Base-by-base conservation (phyloP, 2,797 vertebrate genomes). In the Sebastolobus alascanus region DNA sequence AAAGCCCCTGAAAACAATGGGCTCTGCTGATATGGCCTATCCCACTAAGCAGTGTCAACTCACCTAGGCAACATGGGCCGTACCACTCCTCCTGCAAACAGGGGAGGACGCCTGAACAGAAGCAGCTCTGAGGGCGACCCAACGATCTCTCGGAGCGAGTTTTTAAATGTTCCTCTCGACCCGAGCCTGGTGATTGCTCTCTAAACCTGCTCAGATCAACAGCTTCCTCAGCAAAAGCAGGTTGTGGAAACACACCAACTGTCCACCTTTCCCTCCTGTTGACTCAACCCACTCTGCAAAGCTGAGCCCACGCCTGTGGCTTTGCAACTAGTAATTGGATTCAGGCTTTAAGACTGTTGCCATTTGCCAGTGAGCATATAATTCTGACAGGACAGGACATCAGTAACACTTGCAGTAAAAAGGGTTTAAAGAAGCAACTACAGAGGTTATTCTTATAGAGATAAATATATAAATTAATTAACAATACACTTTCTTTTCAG, bases 281-380 rank as follows among this genome's bases (percentile, higher is more conserved):
- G 85, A 83, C 80, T 74, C 50, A 0, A 40, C 40, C 84, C 54
- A 43, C 76, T 68, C 81, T 35, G 46, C 82, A 71, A 69, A 77
- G 85, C 87, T 76, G 43, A 85, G 82, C 84, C 82, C 85, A 84
- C 56, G 69, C 78, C 84, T 37, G 73, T 61, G 89, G 89, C 89
- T 95, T 93, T 93, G 79, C 72, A 68, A 14, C 56, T 8, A 50
- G 77, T 96, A 96, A 96, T 95, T 91, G 94, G 95, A 96, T 96
- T 95, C 89, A 85, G 81, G 76, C 80, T 60, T 73, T 92, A 94
- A 92, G 90, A 80, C 87, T 76, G 79, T 60, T 84, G 88, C 80
- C 85, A 71, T 86, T 91, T 78, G 82, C 46, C 68, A 59, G 65
- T 31, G 63, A 80, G 73, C 68, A 79, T 64, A 10, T 82, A 68